Conservation (phyloP, 1,140 invertebrate species). For the Asbolus verrucosus region DNA sequence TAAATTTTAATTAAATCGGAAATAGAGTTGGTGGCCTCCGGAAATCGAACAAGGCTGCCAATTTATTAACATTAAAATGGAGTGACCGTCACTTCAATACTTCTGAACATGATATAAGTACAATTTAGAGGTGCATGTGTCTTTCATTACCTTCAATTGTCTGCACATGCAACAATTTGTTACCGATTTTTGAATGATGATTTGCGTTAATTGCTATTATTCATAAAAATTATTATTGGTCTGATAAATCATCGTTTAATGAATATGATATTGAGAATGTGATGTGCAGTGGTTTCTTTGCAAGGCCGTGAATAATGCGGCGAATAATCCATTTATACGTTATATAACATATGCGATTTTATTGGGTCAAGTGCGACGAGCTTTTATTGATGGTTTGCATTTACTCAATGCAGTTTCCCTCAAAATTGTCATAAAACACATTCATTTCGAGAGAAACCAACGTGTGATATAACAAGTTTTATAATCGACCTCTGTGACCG, state of each 20-base stretch:
- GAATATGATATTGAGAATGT: conserved; percentile 33
- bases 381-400: conserved; percentile 13
- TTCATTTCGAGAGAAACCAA: neutral
- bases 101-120: conserved; percentile 31
- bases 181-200: neutral
- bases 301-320: conserved; percentile 13
- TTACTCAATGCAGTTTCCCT: conserved; percentile 22
- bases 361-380: conserved; percentile 31
- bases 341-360: conserved; percentile 30
- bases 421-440: neutral
- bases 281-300: conserved; percentile 31
- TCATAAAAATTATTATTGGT: conserved; percentile 1
- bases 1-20: conserved; percentile 58
- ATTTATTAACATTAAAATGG: conserved; percentile 39
- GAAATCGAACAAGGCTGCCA: conserved; percentile 56
- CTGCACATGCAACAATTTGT: neutral
- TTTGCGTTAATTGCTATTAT: conserved; percentile 9
- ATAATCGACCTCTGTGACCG: too few relatives aligned
- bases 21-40: conserved; percentile 58
- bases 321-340: conserved; percentile 29
- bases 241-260: conserved; percentile 31
- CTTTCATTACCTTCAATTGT: conserved; percentile 14
- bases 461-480: neutral
- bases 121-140: conserved; percentile 11
- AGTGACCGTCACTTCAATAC: conserved; percentile 42